These are phyloP conservation scores for Dromococcyx pavoninus DNA, from an alignment of 2,797 vertebrate genomes.

Conservation along the genomic window DNA sequence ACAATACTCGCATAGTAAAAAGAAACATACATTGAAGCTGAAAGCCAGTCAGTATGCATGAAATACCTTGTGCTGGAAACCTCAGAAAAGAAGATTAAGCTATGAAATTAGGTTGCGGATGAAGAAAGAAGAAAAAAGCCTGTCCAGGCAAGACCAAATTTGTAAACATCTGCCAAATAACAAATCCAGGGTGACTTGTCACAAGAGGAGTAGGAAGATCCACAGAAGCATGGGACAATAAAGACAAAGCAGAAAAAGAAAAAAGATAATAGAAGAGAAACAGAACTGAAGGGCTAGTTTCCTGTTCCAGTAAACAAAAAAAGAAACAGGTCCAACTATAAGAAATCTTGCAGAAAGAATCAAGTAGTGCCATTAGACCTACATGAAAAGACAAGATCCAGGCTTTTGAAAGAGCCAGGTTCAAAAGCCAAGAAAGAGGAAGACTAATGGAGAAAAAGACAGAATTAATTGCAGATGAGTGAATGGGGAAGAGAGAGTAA, in stretches of 20 bases:
- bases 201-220: not conserved
- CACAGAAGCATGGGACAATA: not conserved
- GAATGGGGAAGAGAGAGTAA: not conserved
- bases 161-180: not conserved
- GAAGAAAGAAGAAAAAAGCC: not conserved
- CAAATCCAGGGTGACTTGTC: not conserved
- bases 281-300: not conserved
- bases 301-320: not conserved
- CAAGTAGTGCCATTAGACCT: not conserved
- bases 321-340: not conserved
- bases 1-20: not conserved
- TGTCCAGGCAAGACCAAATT: not conserved
- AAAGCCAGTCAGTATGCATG: not conserved
- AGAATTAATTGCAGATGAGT: not conserved
- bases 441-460: not conserved
- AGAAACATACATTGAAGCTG: not conserved
- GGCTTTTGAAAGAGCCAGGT: not conserved
- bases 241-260: not conserved
- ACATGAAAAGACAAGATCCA: not conserved
- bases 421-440: not conserved
- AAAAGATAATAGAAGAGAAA: not conserved
- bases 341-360: not conserved
- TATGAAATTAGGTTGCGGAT: not conserved
- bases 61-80: not conserved
- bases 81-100: not conserved